Percentiles rank a stretch among this genome's conserved stretches.
Evolutionary conservation across 2,888 invertebrate species (phyloP).

Genomic region (Axea sp.): DNA sequence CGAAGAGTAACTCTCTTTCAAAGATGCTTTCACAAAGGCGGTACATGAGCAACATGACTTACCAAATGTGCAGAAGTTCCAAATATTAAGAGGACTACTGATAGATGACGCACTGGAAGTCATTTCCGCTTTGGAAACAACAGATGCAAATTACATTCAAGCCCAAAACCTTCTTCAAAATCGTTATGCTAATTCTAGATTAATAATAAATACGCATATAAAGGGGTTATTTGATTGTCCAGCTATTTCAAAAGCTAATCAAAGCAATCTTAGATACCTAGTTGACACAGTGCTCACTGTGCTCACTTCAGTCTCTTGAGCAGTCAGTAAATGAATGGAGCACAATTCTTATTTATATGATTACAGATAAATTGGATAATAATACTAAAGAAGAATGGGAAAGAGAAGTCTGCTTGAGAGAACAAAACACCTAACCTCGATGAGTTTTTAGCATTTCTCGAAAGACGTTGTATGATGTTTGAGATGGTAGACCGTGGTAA

Average conservation of each 20-base stretch:
- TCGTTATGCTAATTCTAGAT: background rate
- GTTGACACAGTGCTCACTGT: slow-evolving; percentile 3
- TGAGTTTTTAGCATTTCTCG: background rate
- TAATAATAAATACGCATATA: slow-evolving; percentile 7
- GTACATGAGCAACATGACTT: slow-evolving; percentile 15
- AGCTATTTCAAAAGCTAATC: background rate
- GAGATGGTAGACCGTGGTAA: background rate
- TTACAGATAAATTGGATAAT: slow-evolving; percentile 10
- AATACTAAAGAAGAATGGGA: slow-evolving; percentile 11
- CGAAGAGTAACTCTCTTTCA: slow-evolving; percentile 7
- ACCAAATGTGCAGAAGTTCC: slow-evolving; percentile 13
- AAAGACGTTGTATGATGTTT: background rate
- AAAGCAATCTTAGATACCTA: background rate
- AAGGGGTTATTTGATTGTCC: background rate
- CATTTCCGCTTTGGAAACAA: slow-evolving; percentile 11
- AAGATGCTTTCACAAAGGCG: slow-evolving; percentile 5
- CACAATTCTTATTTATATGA: slow-evolving; percentile 10
- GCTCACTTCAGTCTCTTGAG: background rate
- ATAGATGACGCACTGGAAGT: slow-evolving; percentile 18
- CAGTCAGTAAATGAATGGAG: slow-evolving; percentile 7
- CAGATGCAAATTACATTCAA: slow-evolving; percentile 21
- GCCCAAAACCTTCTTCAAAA: slow-evolving; percentile 4
- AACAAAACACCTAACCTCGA: background rate
- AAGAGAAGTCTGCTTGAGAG: background rate
- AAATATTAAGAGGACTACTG: slow-evolving; percentile 15